Evolutionary conservation across 2,797 vertebrate genomes (phyloP).

Genomic region (Brachymystax lenok): DNA sequence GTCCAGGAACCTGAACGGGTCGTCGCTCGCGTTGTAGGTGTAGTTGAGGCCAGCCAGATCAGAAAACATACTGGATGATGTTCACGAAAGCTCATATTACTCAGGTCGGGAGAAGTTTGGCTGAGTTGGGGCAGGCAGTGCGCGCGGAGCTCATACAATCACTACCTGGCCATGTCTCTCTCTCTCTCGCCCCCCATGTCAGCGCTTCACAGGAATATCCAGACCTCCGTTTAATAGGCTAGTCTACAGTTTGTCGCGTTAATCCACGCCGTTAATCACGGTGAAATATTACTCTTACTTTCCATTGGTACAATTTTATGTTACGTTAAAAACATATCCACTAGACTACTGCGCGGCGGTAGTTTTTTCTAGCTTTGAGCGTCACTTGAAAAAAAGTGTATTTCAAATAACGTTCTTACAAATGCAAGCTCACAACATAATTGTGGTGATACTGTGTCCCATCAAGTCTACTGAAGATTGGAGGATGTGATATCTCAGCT

Average conservation of each 20-base stretch:
- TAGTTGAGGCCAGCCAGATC: slow-evolving; percentile 68
- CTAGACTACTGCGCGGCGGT: background rate
- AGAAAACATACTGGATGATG: slow-evolving; percentile 60
- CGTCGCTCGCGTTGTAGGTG: slow-evolving; percentile 74
- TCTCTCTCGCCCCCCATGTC: background rate
- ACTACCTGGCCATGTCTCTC: background rate
- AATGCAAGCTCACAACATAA: background rate
- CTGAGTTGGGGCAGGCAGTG: background rate
- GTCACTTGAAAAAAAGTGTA: background rate
- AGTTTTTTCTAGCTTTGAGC: background rate
- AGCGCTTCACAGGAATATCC: background rate
- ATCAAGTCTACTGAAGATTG: background rate
- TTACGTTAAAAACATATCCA: background rate
- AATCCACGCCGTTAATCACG: slow-evolving; percentile 7
- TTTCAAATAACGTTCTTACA: background rate
- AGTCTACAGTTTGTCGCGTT: background rate
- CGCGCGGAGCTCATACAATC: background rate
- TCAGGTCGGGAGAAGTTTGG: background rate
- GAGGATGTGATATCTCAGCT: background rate
- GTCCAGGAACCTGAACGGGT: slow-evolving; percentile 38
- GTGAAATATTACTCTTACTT: background rate
- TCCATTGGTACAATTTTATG: background rate
- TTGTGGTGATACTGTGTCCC: background rate
- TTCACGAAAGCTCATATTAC: slow-evolving; percentile 53
- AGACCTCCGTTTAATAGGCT: background rate